These are phyloP conservation scores for Macropis europaea DNA, from an alignment of 2,888 invertebrate species.

Conservation along the genomic window DNA sequence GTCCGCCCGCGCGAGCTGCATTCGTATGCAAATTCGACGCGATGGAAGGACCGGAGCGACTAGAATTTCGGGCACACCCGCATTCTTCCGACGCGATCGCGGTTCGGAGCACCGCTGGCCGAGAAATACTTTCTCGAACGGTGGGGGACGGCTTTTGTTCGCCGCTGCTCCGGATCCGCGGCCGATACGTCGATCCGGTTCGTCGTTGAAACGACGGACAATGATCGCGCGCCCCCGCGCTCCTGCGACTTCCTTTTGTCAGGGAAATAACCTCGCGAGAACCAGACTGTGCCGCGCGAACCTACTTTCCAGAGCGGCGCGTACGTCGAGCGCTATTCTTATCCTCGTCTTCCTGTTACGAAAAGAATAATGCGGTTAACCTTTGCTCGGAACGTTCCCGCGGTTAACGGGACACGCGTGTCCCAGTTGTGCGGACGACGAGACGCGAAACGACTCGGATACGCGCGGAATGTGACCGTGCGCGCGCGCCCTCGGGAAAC, in stretches of 20 bases:
- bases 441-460: too few relatives aligned
- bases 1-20: background rate
- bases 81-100: constrained; percentile 9
- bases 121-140: constrained; percentile 15
- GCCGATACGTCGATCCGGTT: too few relatives aligned
- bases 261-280: background rate
- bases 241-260: too few relatives aligned
- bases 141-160: background rate
- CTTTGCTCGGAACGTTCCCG: too few relatives aligned
- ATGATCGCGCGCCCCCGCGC: too few relatives aligned
- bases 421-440: background rate
- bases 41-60: background rate
- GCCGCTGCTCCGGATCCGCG: background rate
- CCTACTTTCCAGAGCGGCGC: background rate
- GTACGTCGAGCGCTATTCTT: background rate
- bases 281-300: background rate
- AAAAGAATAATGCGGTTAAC: constrained; percentile 1
- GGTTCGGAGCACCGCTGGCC: background rate
- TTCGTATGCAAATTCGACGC: constrained; percentile 13
- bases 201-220: too few relatives aligned
- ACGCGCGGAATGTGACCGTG: too few relatives aligned
- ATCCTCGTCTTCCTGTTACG: background rate
- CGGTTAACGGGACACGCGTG: background rate
- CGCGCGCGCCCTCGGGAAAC: too few relatives aligned
- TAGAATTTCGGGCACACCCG: constrained; percentile 12